Percentiles rank a stretch among this genome's conserved stretches.
Evolutionary conservation across 2,888 invertebrate species (phyloP).

Genomic region (Polyommatus icarus): DNA sequence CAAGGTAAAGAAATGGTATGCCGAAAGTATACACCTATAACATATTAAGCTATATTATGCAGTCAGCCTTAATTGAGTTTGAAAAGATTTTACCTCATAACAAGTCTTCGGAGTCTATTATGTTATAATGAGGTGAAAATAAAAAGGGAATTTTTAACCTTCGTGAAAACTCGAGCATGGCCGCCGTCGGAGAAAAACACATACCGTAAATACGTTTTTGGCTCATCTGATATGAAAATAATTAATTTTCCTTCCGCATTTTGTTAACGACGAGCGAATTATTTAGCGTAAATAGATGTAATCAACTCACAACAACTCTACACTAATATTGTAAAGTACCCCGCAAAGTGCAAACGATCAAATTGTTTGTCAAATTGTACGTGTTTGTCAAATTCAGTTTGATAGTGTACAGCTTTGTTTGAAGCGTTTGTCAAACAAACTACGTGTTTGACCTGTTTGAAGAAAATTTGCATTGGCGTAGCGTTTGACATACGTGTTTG

Average conservation of each 20-base stretch:
- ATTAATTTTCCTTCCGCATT: neutral
- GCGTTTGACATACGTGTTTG: too few species aligned
- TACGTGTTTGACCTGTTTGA: too few species aligned
- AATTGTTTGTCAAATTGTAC: too few species aligned
- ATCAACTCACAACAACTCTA: neutral
- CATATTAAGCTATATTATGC: neutral
- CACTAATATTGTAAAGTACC: neutral
- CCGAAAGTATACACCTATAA: neutral
- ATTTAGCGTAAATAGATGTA: neutral
- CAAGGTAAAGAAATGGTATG: neutral
- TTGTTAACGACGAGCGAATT: neutral
- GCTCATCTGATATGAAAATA: neutral
- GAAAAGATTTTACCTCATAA: constrained; percentile 17
- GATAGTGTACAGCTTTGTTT: too few species aligned
- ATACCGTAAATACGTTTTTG: neutral
- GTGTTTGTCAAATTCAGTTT: too few species aligned
- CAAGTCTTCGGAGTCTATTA: constrained; percentile 17
- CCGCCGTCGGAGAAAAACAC: neutral
- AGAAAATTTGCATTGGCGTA: too few species aligned
- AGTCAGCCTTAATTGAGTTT: constrained; percentile 10
- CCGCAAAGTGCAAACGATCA: too few species aligned
- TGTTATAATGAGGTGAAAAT: constrained; percentile 26
- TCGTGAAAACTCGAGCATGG: neutral
- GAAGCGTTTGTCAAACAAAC: too few species aligned
- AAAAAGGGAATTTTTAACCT: constrained; percentile 19